Conservation (phyloP, 2,888 invertebrate species). For the Eledone cirrhosa region DNA sequence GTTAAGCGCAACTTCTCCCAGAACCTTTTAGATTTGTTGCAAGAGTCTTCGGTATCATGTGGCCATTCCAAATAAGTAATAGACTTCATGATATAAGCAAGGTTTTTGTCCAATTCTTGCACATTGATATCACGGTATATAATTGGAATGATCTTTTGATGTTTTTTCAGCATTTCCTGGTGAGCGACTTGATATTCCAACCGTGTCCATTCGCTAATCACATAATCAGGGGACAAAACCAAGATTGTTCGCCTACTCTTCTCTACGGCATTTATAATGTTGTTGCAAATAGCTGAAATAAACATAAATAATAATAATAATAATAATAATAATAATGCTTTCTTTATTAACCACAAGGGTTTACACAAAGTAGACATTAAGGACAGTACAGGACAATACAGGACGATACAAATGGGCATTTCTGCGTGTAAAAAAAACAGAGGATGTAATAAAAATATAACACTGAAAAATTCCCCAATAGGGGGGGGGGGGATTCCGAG, state of each 20-base stretch:
- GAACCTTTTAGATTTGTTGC: constrained; percentile 44
- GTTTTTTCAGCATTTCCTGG: constrained; percentile 54
- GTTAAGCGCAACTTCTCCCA: constrained; percentile 51
- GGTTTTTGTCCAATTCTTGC: constrained; percentile 43
- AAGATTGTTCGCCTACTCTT: constrained; percentile 52
- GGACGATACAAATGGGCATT: too few relatives aligned
- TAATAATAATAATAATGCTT: too few relatives aligned
- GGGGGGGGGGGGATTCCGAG: too few relatives aligned
- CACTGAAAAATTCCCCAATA: too few relatives aligned
- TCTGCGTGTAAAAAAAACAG: too few relatives aligned
- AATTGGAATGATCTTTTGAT: constrained; percentile 54
- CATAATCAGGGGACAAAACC: constrained; percentile 49
- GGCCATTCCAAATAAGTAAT: constrained; percentile 56
- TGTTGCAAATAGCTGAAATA: constrained; percentile 53
- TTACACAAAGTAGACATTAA: too few relatives aligned
- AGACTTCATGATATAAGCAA: constrained; percentile 46
- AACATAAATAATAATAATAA: neutral
- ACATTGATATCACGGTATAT: constrained; percentile 46
- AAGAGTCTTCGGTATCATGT: constrained; percentile 15
- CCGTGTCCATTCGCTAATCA: constrained; percentile 51
- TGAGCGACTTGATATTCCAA: constrained; percentile 58
- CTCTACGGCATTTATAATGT: constrained; percentile 54
- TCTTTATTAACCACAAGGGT: too few relatives aligned
- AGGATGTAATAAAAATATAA: too few relatives aligned
- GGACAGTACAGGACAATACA: too few relatives aligned